A percentile compares a stretch with the other conserved stretches of the same genome.
These are phyloP conservation scores for Epinephelus awoara DNA, from an alignment of 2,797 vertebrate genomes.

Conservation along the genomic window DNA sequence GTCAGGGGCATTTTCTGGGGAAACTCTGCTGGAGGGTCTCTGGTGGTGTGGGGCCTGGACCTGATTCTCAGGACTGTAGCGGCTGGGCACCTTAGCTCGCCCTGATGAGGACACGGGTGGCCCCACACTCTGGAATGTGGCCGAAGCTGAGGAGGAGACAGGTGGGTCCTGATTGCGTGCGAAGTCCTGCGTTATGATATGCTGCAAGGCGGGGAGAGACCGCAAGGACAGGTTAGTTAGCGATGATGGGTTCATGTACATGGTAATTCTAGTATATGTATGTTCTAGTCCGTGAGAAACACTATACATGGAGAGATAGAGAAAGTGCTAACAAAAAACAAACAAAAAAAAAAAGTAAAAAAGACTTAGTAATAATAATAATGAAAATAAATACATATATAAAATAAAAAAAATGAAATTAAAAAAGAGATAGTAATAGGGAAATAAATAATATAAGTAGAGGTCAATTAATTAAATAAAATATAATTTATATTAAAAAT, in stretches of 20 bases:
- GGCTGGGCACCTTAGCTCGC: slow-evolving; percentile 90
- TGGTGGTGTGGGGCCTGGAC: slow-evolving; percentile 88
- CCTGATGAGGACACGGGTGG: slow-evolving; percentile 84
- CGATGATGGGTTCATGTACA: not conserved
- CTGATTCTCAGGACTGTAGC: slow-evolving; percentile 95
- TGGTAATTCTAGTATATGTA: not conserved
- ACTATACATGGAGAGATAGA: too few relatives aligned
- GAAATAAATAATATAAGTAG: too few relatives aligned
- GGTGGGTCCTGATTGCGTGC: slow-evolving; percentile 94
- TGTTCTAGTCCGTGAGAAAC: too few relatives aligned
- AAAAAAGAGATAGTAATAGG: too few relatives aligned
- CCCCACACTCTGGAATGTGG: slow-evolving; percentile 94
- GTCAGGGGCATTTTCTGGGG: slow-evolving; percentile 92
- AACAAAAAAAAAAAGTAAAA: too few relatives aligned
- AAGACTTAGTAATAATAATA: too few relatives aligned
- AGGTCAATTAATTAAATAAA: too few relatives aligned
- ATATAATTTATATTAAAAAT: too few relatives aligned
- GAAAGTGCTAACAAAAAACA: too few relatives aligned
- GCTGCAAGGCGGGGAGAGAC: slow-evolving; percentile 80
- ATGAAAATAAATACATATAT: too few relatives aligned
- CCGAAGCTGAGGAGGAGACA: slow-evolving; percentile 83
- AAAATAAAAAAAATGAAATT: too few relatives aligned
- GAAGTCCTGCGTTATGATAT: slow-evolving; percentile 99
- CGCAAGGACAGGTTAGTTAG: slow-evolving; percentile 18
- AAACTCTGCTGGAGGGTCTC: slow-evolving; percentile 92